A percentile compares a stretch with the other conserved stretches of the same genome.
These are phyloP conservation scores for Seira ritae DNA, from an alignment of 2,888 invertebrate species.

Conservation along the genomic window DNA sequence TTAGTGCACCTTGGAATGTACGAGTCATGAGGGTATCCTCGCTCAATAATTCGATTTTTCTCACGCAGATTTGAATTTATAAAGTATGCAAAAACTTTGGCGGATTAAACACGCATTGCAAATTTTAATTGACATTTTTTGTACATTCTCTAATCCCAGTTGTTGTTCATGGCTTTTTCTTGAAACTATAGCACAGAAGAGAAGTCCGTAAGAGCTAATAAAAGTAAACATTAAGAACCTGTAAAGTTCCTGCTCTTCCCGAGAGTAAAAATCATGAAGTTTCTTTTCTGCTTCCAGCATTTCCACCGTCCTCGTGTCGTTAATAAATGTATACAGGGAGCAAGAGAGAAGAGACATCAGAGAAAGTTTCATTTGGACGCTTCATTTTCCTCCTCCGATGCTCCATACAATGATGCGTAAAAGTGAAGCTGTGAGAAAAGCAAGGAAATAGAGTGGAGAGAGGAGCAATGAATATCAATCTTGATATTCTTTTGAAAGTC, in stretches of 20 bases:
- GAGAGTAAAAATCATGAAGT: background rate
- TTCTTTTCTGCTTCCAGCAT: slow-evolving; percentile 22
- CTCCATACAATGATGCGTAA: slow-evolving; percentile 22
- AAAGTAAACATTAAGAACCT: slow-evolving; percentile 38
- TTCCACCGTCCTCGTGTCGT: slow-evolving; percentile 34
- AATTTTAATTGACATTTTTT: too few relatives aligned
- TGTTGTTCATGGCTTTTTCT: background rate
- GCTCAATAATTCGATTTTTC: too few relatives aligned
- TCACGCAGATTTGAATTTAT: too few relatives aligned
- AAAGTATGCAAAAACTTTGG: too few relatives aligned
- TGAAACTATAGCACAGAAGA: background rate
- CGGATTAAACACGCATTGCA: too few relatives aligned
- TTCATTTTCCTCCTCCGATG: slow-evolving; percentile 14
- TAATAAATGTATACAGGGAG: slow-evolving; percentile 32
- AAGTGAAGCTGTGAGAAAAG: slow-evolving; percentile 12
- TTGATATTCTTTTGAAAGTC: slow-evolving; percentile 74
- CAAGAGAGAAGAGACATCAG: slow-evolving; percentile 16
- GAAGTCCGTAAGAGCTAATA: too few relatives aligned
- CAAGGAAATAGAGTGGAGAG: slow-evolving; percentile 69
- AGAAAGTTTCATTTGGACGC: slow-evolving; percentile 13
- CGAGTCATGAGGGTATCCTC: too few relatives aligned
- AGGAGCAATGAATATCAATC: slow-evolving; percentile 74
- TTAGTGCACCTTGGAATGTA: too few relatives aligned
- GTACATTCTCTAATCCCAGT: too few relatives aligned
- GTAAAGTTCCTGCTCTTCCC: slow-evolving; percentile 42